Evolutionary conservation across 2,888 invertebrate species (phyloP).

Genomic region (Eilema caniola): DNA sequence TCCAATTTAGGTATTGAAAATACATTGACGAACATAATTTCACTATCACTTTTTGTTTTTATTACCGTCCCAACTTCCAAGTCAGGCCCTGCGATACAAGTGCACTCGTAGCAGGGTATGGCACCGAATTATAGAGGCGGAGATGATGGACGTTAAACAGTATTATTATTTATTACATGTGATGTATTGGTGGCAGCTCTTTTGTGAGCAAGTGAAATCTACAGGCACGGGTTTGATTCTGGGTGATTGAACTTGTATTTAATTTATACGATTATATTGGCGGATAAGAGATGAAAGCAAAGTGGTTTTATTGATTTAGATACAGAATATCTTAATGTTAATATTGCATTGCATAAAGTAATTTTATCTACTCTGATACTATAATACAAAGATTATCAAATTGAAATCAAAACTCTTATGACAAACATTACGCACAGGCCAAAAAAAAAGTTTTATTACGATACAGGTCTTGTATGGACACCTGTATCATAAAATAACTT

Average conservation of each 20-base stretch:
- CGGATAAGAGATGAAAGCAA: background rate
- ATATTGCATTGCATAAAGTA: background rate
- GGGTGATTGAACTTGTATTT: slow-evolving; percentile 17
- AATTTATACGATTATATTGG: slow-evolving; percentile 3
- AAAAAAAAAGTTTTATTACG: too few species aligned
- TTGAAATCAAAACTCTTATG: too few species aligned
- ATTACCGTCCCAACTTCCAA: background rate
- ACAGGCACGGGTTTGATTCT: slow-evolving; percentile 12
- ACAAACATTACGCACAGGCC: too few species aligned
- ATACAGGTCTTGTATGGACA: too few species aligned
- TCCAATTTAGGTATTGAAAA: too few species aligned
- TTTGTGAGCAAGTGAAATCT: slow-evolving; percentile 20
- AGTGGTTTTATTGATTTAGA: slow-evolving; percentile 15
- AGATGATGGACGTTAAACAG: slow-evolving; percentile 52
- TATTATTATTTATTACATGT: slow-evolving; percentile 46
- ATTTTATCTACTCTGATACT: too few species aligned
- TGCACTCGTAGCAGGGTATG: slow-evolving; percentile 36
- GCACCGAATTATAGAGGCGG: slow-evolving; percentile 36
- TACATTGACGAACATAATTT: background rate
- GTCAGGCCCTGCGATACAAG: slow-evolving; percentile 35
- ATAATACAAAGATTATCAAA: too few species aligned
- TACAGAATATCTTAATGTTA: background rate
- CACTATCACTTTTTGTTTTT: background rate
- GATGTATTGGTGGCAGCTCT: slow-evolving; percentile 26
- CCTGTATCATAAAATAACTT: too few species aligned